Evolutionary conservation across 2,888 invertebrate species (phyloP).

Genomic region (Cepaea hortensis): DNA sequence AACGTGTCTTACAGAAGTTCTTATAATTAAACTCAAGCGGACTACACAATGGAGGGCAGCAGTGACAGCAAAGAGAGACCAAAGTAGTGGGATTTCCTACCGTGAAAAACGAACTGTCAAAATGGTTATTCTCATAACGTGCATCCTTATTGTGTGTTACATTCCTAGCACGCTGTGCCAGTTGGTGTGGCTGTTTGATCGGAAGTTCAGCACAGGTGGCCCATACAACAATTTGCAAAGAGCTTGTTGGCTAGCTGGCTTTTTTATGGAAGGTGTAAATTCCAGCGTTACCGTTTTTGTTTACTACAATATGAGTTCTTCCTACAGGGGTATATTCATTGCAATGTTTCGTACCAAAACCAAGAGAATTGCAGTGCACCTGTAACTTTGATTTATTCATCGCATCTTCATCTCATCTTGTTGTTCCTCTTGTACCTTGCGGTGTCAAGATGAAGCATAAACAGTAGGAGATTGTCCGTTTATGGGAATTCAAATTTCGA

Average conservation of each 20-base stretch:
- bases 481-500: too few relatives aligned
- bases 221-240: neutral
- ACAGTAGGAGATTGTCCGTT: too few relatives aligned
- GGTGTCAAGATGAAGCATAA: too few relatives aligned
- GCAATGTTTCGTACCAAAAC: neutral
- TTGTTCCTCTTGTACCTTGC: too few relatives aligned
- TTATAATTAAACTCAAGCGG: neutral
- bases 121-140: constrained; percentile 16
- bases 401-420: too few relatives aligned
- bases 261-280: neutral
- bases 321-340: neutral
- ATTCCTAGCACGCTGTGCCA: neutral
- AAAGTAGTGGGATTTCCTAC: neutral
- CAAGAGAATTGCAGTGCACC: neutral
- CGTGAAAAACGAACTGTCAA: neutral
- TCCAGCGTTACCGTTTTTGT: neutral
- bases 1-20: neutral
- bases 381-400: too few relatives aligned
- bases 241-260: neutral
- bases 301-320: constrained; percentile 11
- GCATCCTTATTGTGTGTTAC: constrained; percentile 3
- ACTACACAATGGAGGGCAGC: neutral
- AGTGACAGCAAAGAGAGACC: neutral
- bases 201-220: neutral
- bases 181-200: constrained; percentile 1